Evolutionary conservation across 2,797 vertebrate genomes (phyloP).

Genomic region (Hypotaenidia philippensis): DNA sequence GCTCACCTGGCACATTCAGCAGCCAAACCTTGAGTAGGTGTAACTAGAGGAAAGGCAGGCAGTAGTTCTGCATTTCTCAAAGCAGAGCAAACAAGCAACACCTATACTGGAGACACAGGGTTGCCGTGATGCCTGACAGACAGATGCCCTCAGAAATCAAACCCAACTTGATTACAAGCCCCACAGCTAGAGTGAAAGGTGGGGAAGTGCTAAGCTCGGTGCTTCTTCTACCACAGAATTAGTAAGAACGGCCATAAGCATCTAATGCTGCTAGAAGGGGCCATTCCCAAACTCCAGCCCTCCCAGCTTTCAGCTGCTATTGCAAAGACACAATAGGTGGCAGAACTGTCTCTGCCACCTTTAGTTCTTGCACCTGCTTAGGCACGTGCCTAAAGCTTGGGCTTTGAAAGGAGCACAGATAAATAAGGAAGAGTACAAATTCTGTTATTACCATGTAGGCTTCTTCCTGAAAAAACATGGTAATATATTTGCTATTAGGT

Average conservation of each 20-base stretch:
- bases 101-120: not conserved
- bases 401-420: not conserved
- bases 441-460: not conserved
- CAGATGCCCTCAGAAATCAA: not conserved
- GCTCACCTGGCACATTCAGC: rapidly evolving
- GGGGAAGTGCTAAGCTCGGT: not conserved
- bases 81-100: not conserved
- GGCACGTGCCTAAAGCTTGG: not conserved
- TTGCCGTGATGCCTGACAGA: not conserved
- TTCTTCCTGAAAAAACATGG: not conserved
- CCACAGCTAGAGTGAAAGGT: not conserved
- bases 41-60: not conserved
- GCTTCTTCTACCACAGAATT: not conserved
- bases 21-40: not conserved
- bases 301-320: not conserved
- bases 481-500: not conserved
- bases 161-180: not conserved
- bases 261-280: not conserved
- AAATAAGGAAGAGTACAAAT: not conserved
- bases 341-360: not conserved
- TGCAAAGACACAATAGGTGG: not conserved
- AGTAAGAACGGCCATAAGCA: not conserved
- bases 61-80: not conserved
- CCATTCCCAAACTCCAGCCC: not conserved
- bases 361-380: not conserved